A percentile compares a stretch with the other conserved stretches of the same genome.
These are phyloP conservation scores for Caradrina kadenii DNA, from an alignment of 2,888 invertebrate species.

Conservation along the genomic window DNA sequence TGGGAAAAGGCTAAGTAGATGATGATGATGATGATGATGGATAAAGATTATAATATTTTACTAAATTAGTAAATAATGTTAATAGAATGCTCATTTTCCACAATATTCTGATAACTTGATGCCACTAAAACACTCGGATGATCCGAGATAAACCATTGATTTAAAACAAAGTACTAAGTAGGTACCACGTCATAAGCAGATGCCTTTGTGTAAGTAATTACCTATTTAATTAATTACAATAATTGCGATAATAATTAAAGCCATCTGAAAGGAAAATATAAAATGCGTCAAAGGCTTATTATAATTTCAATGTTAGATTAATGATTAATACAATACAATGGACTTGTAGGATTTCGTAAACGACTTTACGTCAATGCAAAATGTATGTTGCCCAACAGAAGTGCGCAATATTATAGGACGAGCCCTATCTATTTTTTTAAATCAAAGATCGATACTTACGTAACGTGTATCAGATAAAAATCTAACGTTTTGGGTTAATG, in stretches of 20 bases:
- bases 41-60: no score
- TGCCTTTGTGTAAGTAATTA: conserved; percentile 22
- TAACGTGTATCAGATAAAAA: conserved; percentile 28
- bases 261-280: conserved; percentile 32
- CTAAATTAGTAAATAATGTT: neutral
- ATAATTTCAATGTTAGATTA: conserved; percentile 12
- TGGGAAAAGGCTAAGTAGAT: no score
- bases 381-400: conserved; percentile 19
- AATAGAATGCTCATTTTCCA: conserved; percentile 19
- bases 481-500: neutral
- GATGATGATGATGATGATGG: no score
- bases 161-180: conserved; percentile 22
- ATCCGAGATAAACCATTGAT: conserved; percentile 15
- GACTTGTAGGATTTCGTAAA: conserved; percentile 29
- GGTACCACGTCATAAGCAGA: conserved; percentile 20
- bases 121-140: conserved; percentile 19
- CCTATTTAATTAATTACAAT: conserved; percentile 28
- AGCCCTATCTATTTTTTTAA: conserved; percentile 1
- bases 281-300: conserved; percentile 39
- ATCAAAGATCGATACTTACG: neutral
- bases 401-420: conserved; percentile 15
- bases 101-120: conserved; percentile 16
- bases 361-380: conserved; percentile 26
- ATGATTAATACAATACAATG: conserved; percentile 36
- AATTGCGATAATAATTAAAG: conserved; percentile 29